These are phyloP conservation scores for Lepidurus packardi DNA, from an alignment of 1,140 invertebrate genomes.

Conservation along the genomic window DNA sequence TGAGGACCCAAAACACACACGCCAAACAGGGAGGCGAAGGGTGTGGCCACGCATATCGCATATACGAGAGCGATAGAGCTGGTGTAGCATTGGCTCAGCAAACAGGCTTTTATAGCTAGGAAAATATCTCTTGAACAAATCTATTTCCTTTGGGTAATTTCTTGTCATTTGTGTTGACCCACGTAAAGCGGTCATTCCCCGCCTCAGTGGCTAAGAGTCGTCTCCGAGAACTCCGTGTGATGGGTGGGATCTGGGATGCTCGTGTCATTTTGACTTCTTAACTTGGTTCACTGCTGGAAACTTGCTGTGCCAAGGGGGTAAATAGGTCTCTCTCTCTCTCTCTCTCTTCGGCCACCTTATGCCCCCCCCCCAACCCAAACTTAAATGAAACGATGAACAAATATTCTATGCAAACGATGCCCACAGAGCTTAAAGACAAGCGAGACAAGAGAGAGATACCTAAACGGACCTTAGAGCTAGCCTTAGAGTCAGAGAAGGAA, in stretches of 20 bases:
- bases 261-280: no score
- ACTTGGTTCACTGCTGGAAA: no score
- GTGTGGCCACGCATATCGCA: background rate
- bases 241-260: no score
- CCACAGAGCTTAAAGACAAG: background rate
- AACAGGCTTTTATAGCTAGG: background rate
- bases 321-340: background rate
- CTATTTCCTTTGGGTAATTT: no score
- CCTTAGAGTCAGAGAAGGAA: background rate
- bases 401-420: constrained; percentile 15
- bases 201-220: no score
- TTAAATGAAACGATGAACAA: background rate
- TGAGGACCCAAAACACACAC: background rate
- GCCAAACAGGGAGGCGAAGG: background rate
- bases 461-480: background rate
- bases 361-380: background rate
- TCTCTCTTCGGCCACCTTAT: background rate
- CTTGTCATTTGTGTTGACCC: no score
- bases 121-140: no score
- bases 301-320: no score
- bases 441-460: background rate
- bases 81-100: background rate
- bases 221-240: no score
- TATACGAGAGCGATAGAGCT: background rate
- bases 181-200: no score